Percentiles rank a stretch among this genome's conserved stretches.
Conservation (phyloP, 2,797 vertebrate species). For the Morelia viridis region DNA sequence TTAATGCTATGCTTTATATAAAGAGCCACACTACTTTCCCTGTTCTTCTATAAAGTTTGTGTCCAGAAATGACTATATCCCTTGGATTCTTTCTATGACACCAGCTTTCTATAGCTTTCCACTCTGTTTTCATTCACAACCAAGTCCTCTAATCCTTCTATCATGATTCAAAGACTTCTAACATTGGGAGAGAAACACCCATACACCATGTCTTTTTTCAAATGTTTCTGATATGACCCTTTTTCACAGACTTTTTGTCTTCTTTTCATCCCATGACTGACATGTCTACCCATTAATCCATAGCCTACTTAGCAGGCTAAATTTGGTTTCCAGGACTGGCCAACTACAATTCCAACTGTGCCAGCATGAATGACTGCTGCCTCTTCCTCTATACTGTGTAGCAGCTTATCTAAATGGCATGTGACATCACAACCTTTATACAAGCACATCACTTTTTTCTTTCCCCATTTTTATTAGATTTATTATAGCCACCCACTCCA, state of each 20-base stretch:
- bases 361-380: neutral
- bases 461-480: neutral
- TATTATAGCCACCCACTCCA: neutral
- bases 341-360: neutral
- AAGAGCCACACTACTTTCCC: neutral
- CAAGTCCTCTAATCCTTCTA: neutral
- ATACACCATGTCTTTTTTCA: neutral
- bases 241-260: neutral
- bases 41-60: neutral
- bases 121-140: neutral
- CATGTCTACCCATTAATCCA: neutral
- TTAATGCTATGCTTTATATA: neutral
- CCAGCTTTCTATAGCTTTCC: neutral
- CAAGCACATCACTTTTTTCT: neutral
- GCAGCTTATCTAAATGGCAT: neutral
- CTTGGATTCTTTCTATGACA: neutral
- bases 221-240: neutral
- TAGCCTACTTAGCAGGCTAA: neutral
- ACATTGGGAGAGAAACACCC: neutral
- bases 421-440: neutral
- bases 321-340: neutral
- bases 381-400: neutral
- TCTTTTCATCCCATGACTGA: neutral
- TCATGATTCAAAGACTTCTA: neutral
- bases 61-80: neutral